Conservation (phyloP, 1,140 invertebrate genomes). For the Drosophila parabipectinata region DNA sequence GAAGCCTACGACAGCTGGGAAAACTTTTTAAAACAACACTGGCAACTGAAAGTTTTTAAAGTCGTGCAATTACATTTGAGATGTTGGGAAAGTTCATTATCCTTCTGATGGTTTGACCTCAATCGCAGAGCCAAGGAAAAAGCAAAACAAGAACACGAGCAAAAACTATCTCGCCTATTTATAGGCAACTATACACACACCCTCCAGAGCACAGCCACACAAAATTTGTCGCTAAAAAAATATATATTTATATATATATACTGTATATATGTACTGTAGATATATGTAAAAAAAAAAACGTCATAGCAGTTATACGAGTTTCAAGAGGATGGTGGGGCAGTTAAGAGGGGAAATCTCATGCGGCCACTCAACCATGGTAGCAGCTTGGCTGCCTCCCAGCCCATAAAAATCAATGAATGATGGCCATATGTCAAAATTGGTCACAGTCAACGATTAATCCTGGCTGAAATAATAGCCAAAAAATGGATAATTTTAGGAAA, state of each 20-base stretch:
- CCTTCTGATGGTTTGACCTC: conserved; percentile 71
- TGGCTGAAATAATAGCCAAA: conserved; percentile 22
- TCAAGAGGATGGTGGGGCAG: background rate
- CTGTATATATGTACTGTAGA: background rate
- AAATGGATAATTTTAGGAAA: background rate
- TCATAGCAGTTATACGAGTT: conserved; percentile 54
- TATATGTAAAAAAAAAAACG: background rate
- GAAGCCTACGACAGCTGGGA: conserved; percentile 9
- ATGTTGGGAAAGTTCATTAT: conserved; percentile 75
- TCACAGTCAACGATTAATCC: conserved; percentile 62
- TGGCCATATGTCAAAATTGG: conserved; percentile 73
- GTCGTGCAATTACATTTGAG: conserved; percentile 52
- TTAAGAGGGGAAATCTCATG: conserved; percentile 19
- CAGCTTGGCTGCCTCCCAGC: conserved; percentile 39
- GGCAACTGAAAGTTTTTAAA: conserved; percentile 53
- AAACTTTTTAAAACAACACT: conserved; percentile 36
- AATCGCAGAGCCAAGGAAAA: conserved; percentile 56
- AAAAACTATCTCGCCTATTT: conserved; percentile 75
- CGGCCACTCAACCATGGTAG: conserved; percentile 36
- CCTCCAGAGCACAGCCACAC: conserved; percentile 2
- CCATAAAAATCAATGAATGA: conserved; percentile 57
- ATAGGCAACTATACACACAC: conserved; percentile 45
- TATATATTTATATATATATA: background rate
- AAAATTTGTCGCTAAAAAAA: conserved; percentile 36
- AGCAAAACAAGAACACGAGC: conserved; percentile 55